Base-by-base conservation (phyloP, 2,888 invertebrate species). In the Drosophila leonis region DNA sequence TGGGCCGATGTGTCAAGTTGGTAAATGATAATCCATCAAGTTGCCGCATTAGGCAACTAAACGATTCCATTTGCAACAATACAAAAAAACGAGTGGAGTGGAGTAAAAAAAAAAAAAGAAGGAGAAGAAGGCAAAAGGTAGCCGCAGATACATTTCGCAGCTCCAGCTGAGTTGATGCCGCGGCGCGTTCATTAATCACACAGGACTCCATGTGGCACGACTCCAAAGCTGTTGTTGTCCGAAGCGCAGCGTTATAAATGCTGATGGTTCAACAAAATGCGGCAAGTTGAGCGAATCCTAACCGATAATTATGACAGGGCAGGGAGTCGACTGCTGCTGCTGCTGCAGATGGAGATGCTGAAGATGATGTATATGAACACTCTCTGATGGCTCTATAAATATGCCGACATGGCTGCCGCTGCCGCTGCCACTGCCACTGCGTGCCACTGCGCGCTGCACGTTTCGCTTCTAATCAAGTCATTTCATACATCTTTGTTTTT, bases 291-390 rank as follows among this genome's bases (percentile, higher is more conserved):
- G 79, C 78, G 86, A 87, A 86, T 88, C 83, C 85, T 82, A 90
- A 78, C 88, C 82, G 80, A 90, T 91, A 91, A 91, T 91, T 91
- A 91, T 91, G 91, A 91, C 91, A 91, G 82, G 83, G 91, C 87
- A 88, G 90, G 49, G 87, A 91, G 90, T 87, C 91, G 46, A 70
- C 55, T 39, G 85, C 82, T 42, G 42, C 20, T 3, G 42, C 7
- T 42, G 20, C 39, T n/a, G 24, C 8, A 20, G 48, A 1, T n/a
- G 31, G 78, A 72, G 85, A 64, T 80, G 78, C 85, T 78, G 79
- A 75, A 77, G 85, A 86, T 89, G 90, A 88, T 88, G 81, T 75
- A 84, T 83, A 69, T 79, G 70, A 69, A 52, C 49, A 24, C 52
- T 41, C 63, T n/a, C 67, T 68, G 75, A 78, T 81, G 75, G 63